Percentiles rank a stretch among this genome's conserved stretches.
These are phyloP conservation scores for Melikaiella ostensackeni DNA, from an alignment of 2,888 invertebrate species.

Conservation along the genomic window DNA sequence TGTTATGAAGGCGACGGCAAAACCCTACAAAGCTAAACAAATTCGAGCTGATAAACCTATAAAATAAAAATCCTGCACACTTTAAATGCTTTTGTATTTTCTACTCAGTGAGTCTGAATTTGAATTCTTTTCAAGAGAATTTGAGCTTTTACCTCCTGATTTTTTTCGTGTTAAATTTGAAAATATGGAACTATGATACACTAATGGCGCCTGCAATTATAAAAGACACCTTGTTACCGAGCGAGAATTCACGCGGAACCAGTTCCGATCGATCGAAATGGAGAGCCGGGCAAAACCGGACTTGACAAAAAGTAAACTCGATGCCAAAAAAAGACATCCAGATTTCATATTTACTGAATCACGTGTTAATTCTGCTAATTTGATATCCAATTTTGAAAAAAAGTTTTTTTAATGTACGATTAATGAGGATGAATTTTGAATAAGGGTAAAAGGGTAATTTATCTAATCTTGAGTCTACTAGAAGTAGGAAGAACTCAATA, in stretches of 20 bases:
- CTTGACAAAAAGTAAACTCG: conserved; percentile 2
- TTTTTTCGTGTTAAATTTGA: background rate
- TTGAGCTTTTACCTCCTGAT: background rate
- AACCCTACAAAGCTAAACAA: too few relatives aligned
- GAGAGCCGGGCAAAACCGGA: conserved; percentile 22
- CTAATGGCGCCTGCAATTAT: conserved; percentile 29
- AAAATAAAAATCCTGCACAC: too few relatives aligned
- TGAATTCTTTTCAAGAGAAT: background rate
- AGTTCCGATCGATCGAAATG: conserved; percentile 57
- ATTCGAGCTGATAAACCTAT: too few relatives aligned
- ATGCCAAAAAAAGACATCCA: background rate
- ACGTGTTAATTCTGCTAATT: background rate
- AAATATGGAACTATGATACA: conserved; percentile 13
- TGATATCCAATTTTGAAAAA: background rate
- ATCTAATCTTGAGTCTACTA: too few relatives aligned
- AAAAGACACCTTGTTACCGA: conserved; percentile 66
- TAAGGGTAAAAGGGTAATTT: too few relatives aligned
- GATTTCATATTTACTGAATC: conserved; percentile 4
- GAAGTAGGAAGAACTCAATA: too few relatives aligned
- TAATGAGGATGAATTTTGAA: too few relatives aligned
- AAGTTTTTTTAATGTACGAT: too few relatives aligned
- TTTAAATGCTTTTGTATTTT: background rate
- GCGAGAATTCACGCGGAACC: conserved; percentile 61
- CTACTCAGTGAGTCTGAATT: background rate
- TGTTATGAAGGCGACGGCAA: too few relatives aligned